phyloP scores from a whole-genome alignment of 2,888 invertebrate species.

The Amphiduros pacificus region DNA sequence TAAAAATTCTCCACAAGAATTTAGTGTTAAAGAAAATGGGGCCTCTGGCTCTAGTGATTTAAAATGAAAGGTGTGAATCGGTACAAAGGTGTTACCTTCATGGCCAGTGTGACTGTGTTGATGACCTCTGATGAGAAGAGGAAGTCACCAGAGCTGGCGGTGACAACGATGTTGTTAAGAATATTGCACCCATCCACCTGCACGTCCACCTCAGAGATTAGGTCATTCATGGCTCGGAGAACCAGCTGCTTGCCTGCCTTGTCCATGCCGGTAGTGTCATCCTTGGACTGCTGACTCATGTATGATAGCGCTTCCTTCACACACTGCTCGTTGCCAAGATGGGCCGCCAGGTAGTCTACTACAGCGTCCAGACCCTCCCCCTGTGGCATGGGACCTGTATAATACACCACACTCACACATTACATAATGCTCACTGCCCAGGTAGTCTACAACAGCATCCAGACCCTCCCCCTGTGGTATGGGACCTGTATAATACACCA shows the following conservation, averaged over 20 bases:
- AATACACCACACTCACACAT: too few relatives aligned
- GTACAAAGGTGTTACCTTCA: too few relatives aligned
- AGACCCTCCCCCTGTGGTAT: too few relatives aligned
- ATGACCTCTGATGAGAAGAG: conserved; percentile 48
- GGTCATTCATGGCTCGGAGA: conserved; percentile 49
- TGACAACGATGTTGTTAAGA: conserved; percentile 42
- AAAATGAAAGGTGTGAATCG: too few relatives aligned
- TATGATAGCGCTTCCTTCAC: conserved; percentile 44
- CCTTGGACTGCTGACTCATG: conserved; percentile 41
- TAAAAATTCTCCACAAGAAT: too few relatives aligned
- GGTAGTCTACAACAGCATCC: too few relatives aligned
- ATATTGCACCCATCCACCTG: conserved; percentile 45
- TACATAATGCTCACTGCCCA: too few relatives aligned
- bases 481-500: not conserved
- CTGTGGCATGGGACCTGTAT: conserved; percentile 38
- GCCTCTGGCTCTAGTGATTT: too few relatives aligned
- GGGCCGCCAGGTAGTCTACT: conserved; percentile 43
- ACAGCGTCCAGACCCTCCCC: conserved; percentile 39
- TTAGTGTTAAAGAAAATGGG: too few relatives aligned
- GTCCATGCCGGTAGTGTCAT: conserved; percentile 21
- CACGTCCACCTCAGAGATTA: conserved; percentile 41
- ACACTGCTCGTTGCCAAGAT: conserved; percentile 43
- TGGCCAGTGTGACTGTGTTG: conserved; percentile 40
- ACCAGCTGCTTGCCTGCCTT: conserved; percentile 43
- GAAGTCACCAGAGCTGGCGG: conserved; percentile 45